phyloP scores from a whole-genome alignment of 2,797 vertebrate genomes.

The Karalla daura region DNA sequence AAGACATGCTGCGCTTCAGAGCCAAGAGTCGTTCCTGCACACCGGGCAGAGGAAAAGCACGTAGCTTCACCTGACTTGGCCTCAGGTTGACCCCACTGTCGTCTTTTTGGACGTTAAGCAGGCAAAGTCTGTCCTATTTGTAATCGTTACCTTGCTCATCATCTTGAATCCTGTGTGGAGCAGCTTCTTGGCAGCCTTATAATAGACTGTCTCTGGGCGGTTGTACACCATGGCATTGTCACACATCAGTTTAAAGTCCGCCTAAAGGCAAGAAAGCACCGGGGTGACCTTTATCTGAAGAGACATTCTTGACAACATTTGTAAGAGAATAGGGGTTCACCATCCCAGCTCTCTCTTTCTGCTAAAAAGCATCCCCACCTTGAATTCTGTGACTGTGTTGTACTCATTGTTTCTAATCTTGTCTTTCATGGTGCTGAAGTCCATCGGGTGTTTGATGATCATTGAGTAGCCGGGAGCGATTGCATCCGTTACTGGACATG shows the following conservation, averaged over 20 bases:
- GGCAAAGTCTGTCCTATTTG: too few species aligned
- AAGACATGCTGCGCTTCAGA: slow-evolving; percentile 99
- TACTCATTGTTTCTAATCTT: slow-evolving; percentile 94
- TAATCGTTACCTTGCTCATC: slow-evolving; percentile 97
- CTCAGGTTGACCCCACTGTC: too few species aligned
- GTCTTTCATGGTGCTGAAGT: slow-evolving; percentile 98
- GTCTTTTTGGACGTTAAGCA: too few species aligned
- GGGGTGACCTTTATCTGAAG: not conserved
- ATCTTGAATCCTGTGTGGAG: slow-evolving; percentile 99
- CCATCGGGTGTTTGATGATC: slow-evolving; percentile 99
- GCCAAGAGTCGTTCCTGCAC: slow-evolving; percentile 96
- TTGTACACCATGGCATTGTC: slow-evolving; percentile 99
- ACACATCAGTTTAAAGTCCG: slow-evolving; percentile 99
- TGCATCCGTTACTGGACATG: slow-evolving; percentile 96
- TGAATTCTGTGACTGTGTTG: slow-evolving; percentile 98
- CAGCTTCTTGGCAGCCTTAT: slow-evolving; percentile 98
- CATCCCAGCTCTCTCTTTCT: not conserved
- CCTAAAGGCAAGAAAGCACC: slow-evolving; percentile 80
- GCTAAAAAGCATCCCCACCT: slow-evolving; percentile 81
- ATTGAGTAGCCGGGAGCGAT: slow-evolving; percentile 98
- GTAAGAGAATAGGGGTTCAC: not conserved
- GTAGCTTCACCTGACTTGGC: slow-evolving; percentile 83
- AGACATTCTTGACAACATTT: not conserved
- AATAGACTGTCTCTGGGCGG: slow-evolving; percentile 97
- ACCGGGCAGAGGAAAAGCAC: slow-evolving; percentile 84